Conservation (phyloP, 2,797 vertebrate genomes). For the Halcyon badia region DNA sequence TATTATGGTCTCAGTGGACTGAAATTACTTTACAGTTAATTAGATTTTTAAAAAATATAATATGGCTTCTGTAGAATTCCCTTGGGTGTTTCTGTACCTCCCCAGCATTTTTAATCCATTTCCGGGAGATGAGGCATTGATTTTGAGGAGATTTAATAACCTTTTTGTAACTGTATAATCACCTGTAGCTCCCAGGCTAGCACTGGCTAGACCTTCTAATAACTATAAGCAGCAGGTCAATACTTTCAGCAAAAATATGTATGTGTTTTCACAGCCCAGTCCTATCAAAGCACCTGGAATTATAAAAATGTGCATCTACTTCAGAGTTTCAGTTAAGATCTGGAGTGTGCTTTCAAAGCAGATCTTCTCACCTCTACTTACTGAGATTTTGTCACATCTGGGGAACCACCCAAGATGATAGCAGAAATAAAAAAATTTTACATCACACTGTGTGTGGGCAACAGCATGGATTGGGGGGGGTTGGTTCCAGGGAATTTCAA, state of each 20-base stretch:
- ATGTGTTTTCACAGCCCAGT: background rate
- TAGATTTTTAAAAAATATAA: slow-evolving; percentile 32
- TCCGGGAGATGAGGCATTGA: slow-evolving; percentile 42
- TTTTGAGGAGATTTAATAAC: slow-evolving; percentile 52
- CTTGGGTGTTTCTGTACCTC: slow-evolving; percentile 14
- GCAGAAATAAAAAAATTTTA: background rate
- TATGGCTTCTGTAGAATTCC: slow-evolving; percentile 18
- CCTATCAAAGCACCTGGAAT: background rate
- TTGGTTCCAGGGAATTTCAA: background rate
- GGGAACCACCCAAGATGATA: background rate
- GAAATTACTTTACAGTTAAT: slow-evolving; percentile 62
- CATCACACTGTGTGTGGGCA: rapidly evolving
- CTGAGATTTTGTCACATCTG: background rate
- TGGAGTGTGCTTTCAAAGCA: background rate
- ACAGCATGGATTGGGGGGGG: background rate
- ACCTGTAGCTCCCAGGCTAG: slow-evolving; percentile 26
- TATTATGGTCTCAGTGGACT: background rate
- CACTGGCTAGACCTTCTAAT: background rate
- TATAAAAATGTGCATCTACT: background rate
- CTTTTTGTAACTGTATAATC: slow-evolving; percentile 1
- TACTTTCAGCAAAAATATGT: background rate
- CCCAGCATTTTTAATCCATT: slow-evolving; percentile 32
- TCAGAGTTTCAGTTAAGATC: background rate
- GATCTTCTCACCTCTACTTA: background rate
- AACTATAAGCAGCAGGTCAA: background rate